Evolutionary conservation across 1,140 invertebrate genomes (phyloP).

Genomic region (Vollenhovia emeryi): DNA sequence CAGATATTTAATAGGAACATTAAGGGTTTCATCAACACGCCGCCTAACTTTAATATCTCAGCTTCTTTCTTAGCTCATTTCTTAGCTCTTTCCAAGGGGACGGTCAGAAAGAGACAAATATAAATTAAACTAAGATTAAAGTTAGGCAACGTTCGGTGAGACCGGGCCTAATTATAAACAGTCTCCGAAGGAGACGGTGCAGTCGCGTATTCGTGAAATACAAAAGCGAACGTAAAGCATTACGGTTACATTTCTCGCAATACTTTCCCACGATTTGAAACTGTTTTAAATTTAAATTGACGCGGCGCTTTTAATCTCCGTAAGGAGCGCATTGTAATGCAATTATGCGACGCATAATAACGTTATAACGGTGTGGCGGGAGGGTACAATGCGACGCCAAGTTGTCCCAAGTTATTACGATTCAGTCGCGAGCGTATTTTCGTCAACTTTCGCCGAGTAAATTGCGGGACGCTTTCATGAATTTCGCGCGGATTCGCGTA

Average conservation of each 20-base stretch:
- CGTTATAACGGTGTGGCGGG: neutral
- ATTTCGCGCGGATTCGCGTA: conserved; percentile 7
- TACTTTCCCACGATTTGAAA: neutral
- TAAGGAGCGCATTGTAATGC: neutral
- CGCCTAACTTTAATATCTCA: no score
- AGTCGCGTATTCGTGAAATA: neutral
- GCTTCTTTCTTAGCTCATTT: no score
- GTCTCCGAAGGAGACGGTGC: no score
- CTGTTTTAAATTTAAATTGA: neutral
- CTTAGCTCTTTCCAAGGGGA: no score
- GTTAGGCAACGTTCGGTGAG: no score
- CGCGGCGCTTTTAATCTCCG: neutral
- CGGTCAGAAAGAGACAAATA: no score
- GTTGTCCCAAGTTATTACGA: neutral
- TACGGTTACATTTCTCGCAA: neutral
- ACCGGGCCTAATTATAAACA: no score
- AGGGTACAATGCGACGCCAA: neutral
- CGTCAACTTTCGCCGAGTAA: conserved; percentile 1
- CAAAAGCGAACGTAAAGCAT: neutral
- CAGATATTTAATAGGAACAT: neutral
- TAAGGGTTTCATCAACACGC: no score
- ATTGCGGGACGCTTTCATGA: conserved; percentile 10
- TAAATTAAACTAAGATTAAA: no score
- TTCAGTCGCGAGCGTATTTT: conserved; percentile 8
- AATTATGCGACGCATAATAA: conserved; percentile 18